phyloP scores from a whole-genome alignment of 2,797 vertebrate species.

The Darevskia mixta region DNA sequence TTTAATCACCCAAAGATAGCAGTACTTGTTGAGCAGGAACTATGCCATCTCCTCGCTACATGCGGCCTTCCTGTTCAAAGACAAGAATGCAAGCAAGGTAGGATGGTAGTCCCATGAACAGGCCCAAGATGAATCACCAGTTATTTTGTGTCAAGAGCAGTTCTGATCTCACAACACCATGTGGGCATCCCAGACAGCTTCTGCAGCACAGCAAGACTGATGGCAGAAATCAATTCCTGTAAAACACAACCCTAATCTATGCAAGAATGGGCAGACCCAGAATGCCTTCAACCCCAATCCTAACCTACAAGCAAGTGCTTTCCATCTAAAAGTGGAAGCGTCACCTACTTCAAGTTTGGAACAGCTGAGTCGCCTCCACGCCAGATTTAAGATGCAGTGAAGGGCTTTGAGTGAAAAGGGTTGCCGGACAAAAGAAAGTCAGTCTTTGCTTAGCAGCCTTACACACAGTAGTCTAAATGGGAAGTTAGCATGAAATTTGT shows the following conservation, averaged over 20 bases:
- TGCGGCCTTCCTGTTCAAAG: slow-evolving; percentile 41
- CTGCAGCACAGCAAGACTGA: not conserved
- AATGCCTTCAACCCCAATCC: not conserved
- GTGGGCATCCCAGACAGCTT: not conserved
- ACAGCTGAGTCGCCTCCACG: not conserved
- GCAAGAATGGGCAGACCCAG: not conserved
- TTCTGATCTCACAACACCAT: not conserved
- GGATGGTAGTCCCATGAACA: not conserved
- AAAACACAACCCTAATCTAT: no score
- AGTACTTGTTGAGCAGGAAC: slow-evolving; percentile 35
- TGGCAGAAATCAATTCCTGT: not conserved
- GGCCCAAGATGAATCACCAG: not conserved
- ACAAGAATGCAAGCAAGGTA: not conserved
- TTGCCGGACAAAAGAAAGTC: not conserved
- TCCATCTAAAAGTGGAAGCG: not conserved
- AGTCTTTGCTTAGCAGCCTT: not conserved
- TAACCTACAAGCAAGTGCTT: not conserved
- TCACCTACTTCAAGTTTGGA: not conserved
- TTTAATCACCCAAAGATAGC: slow-evolving; percentile 34
- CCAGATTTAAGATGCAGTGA: not conserved
- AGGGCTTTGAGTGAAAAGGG: not conserved
- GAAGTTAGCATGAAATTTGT: not conserved
- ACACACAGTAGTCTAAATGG: not conserved
- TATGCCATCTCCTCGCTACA: slow-evolving; percentile 50
- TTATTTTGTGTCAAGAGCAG: not conserved